Evolutionary conservation across 1,140 invertebrate species (phyloP).

Genomic region (Scaptomyza montana): DNA sequence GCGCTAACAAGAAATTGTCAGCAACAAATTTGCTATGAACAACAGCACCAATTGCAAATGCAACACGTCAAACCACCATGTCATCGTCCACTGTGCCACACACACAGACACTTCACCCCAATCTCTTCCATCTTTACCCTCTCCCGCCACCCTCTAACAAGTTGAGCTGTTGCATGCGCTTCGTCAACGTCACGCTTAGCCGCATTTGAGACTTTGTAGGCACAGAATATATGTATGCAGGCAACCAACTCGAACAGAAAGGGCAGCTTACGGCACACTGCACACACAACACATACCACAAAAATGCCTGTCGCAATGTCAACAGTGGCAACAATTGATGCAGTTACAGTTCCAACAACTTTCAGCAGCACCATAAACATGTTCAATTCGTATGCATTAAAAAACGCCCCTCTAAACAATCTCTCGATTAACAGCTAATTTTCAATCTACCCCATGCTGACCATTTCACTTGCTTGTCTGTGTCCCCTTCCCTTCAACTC

Average conservation of each 20-base stretch:
- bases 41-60: slow-evolving; percentile 18
- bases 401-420: slow-evolving; percentile 36
- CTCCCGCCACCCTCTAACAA: slow-evolving; percentile 38
- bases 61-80: slow-evolving; percentile 40
- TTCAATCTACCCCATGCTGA: slow-evolving; percentile 2
- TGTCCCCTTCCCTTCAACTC: background rate
- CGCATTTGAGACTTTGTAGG: slow-evolving; percentile 74
- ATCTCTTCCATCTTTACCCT: background rate
- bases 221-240: slow-evolving; percentile 41
- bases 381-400: slow-evolving; percentile 14
- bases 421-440: slow-evolving; percentile 49
- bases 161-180: slow-evolving; percentile 79
- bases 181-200: slow-evolving; percentile 78
- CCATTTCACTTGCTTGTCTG: background rate
- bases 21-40: slow-evolving; percentile 67
- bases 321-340: slow-evolving; percentile 12
- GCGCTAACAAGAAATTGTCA: slow-evolving; percentile 78
- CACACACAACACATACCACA: slow-evolving; percentile 14
- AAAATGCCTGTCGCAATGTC: slow-evolving; percentile 1
- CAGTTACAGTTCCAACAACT: slow-evolving; percentile 14
- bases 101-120: background rate
- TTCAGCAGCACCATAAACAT: slow-evolving; percentile 26
- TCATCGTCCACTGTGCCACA: slow-evolving; percentile 20
- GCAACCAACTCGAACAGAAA: background rate
- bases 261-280: slow-evolving; percentile 2